Evolutionary conservation across 1,140 invertebrate species (phyloP), one percentile per base, ranked within the genome.

Genomic region (Formica exsecta): DNA sequence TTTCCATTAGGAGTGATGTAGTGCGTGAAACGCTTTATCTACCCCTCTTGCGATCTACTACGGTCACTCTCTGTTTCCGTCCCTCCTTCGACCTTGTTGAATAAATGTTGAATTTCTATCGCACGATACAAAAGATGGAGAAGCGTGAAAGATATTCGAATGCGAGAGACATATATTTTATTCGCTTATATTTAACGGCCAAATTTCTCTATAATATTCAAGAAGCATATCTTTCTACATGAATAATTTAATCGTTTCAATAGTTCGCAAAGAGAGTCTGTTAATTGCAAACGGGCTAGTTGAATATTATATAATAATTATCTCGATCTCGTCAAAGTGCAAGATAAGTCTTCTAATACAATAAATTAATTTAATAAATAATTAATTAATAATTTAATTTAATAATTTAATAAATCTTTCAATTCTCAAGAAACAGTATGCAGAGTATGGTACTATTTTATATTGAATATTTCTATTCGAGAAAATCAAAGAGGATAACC

Each of bases 1-100:
- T 91, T 90, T 89, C 89, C 91, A 90, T 92, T 92, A 92, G 74
- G 64, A 54, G 89, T 91, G 93, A 93, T 91, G 81, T 92, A 93
- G 89, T 90, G 88, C 90, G 77, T 70, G 80, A 87, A 91, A 86
- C 85, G 86, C 88, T 93, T 86, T 89, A 92, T 90, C 89, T 68
- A 68, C 66, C 81, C 76, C 79, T 54, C 36, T 83, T 29, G 44
- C 51, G 54, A 36, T 51, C 29, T 16, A 65, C 61, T 70, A 75
- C 66, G n/a, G 44, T 44, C 83, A 66, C 44, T 66, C 44, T n/a
- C 51, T 22, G 57, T 48, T 62, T 48, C 51, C 54, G n/a, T 16
- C 22, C 8, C 32, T 64, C n/a, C 7, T 32, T 38, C 54, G 38
- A 51, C 13, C 38, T 54, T 22, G 41, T 48, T 64, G 70, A 75